Percentiles rank a stretch among this genome's conserved stretches.
Evolutionary conservation across 2,888 invertebrate species (phyloP).

Genomic region (Caenorhabditis virilis): DNA sequence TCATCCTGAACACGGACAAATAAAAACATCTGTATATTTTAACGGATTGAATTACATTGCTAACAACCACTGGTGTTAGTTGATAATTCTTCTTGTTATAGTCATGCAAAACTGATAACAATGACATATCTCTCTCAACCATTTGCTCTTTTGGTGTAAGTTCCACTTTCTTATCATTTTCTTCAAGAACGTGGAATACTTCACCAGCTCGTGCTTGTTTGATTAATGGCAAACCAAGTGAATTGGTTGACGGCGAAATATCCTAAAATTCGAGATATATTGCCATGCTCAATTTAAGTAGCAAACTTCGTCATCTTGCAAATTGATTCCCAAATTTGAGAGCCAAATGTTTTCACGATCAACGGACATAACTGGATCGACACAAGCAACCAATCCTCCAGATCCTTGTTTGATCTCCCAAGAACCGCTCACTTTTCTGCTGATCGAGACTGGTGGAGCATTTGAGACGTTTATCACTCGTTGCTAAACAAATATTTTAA

Average conservation of each 20-base stretch:
- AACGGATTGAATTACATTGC: slow-evolving; percentile 7
- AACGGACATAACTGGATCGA: slow-evolving; percentile 61
- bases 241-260: slow-evolving; percentile 52
- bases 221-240: slow-evolving; percentile 59
- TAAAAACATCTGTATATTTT: background rate
- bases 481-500: slow-evolving; percentile 45
- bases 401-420: slow-evolving; percentile 64
- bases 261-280: slow-evolving; percentile 26
- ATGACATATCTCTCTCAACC: slow-evolving; percentile 61
- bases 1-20: slow-evolving; percentile 58
- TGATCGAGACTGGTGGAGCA: slow-evolving; percentile 63
- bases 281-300: slow-evolving; percentile 3
- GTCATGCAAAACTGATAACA: slow-evolving; percentile 57
- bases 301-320: slow-evolving; percentile 39
- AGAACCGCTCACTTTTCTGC: slow-evolving; percentile 46
- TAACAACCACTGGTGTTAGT: slow-evolving; percentile 61
- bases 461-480: slow-evolving; percentile 65
- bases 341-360: slow-evolving; percentile 61
- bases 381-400: slow-evolving; percentile 64
- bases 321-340: slow-evolving; percentile 55
- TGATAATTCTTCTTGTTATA: slow-evolving; percentile 62
- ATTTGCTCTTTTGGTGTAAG: slow-evolving; percentile 44
- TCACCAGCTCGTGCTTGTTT: slow-evolving; percentile 58
- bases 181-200: slow-evolving; percentile 58
- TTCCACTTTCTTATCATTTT: slow-evolving; percentile 49